Evolutionary conservation across 1,140 invertebrate species (phyloP).

Genomic region (Nasonia vitripennis): DNA sequence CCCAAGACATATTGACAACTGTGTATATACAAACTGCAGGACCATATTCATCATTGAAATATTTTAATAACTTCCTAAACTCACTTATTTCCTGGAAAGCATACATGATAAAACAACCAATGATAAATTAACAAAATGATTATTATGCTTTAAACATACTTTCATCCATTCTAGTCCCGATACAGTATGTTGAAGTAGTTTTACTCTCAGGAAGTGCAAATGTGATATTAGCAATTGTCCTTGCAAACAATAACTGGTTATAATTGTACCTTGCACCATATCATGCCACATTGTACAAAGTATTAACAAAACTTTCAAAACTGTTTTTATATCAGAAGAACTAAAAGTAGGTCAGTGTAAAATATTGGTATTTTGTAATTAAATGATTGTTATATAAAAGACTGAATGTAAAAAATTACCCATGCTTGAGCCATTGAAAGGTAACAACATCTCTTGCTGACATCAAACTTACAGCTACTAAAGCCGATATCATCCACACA

Average conservation of each 20-base stretch:
- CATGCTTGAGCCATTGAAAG: slow-evolving; percentile 79
- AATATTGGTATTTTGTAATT: slow-evolving; percentile 49
- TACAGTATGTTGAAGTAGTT: slow-evolving; percentile 82
- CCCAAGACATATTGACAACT: slow-evolving; percentile 83
- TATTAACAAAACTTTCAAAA: slow-evolving; percentile 79
- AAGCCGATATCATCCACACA: slow-evolving; percentile 81
- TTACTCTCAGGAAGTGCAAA: slow-evolving; percentile 81
- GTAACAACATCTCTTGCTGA: slow-evolving; percentile 78
- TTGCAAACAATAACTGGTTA: slow-evolving; percentile 87
- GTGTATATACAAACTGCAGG: slow-evolving; percentile 85
- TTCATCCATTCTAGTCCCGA: slow-evolving; percentile 85
- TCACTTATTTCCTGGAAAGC: slow-evolving; percentile 81
- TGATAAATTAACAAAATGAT: background rate
- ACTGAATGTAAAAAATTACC: slow-evolving; percentile 54
- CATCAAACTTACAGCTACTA: slow-evolving; percentile 81
- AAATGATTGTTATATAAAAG: background rate
- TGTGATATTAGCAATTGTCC: slow-evolving; percentile 85
- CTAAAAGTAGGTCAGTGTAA: slow-evolving; percentile 67
- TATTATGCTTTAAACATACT: slow-evolving; percentile 67
- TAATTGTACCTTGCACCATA: slow-evolving; percentile 85
- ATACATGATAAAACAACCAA: slow-evolving; percentile 23
- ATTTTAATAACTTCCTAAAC: slow-evolving; percentile 84
- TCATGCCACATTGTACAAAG: slow-evolving; percentile 84
- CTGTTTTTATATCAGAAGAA: slow-evolving; percentile 71
- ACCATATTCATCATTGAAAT: slow-evolving; percentile 84